Conservation (phyloP, 1,140 invertebrate species). For the Drosophila sulfurigaster region DNA sequence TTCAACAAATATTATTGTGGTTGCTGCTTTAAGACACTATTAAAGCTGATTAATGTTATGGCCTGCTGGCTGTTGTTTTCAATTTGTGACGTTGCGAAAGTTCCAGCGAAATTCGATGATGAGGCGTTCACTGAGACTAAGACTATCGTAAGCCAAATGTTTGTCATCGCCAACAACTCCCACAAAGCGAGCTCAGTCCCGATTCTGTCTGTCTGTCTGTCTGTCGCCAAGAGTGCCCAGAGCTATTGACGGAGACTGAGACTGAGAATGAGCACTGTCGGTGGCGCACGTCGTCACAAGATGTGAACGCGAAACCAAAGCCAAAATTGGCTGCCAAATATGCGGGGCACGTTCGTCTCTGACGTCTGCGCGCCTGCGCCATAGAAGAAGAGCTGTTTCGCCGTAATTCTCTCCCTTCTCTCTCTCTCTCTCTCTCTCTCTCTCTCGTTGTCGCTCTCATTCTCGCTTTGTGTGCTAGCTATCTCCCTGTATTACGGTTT, state of each 20-base stretch:
- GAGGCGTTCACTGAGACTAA: conserved; percentile 38
- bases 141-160: conserved; percentile 34
- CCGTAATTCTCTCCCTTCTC: conserved; percentile 15
- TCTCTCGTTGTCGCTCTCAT: conserved; percentile 23
- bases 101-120: conserved; percentile 58
- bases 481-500: not conserved
- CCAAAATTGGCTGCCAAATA: conserved; percentile 52
- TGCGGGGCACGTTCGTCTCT: conserved; percentile 68
- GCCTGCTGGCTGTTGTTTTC: conserved; percentile 31
- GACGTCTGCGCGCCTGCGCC: conserved; percentile 72
- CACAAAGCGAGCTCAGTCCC: conserved; percentile 2
- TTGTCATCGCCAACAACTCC: conserved; percentile 44
- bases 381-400: conserved; percentile 60
- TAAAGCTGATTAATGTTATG: conserved; percentile 28
- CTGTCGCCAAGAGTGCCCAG: not conserved
- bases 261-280: not conserved
- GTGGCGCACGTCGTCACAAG: conserved; percentile 64
- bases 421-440: not conserved
- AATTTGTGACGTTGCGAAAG: conserved; percentile 23
- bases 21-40: conserved; percentile 10
- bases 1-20: not conserved
- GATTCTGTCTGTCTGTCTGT: conserved; percentile 4
- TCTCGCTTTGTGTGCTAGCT: conserved; percentile 2
- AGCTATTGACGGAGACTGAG: not conserved
- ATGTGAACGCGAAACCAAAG: conserved; percentile 7